Evolutionary conservation across 1,140 invertebrate species (phyloP).

Genomic region (Orius insidiosus): DNA sequence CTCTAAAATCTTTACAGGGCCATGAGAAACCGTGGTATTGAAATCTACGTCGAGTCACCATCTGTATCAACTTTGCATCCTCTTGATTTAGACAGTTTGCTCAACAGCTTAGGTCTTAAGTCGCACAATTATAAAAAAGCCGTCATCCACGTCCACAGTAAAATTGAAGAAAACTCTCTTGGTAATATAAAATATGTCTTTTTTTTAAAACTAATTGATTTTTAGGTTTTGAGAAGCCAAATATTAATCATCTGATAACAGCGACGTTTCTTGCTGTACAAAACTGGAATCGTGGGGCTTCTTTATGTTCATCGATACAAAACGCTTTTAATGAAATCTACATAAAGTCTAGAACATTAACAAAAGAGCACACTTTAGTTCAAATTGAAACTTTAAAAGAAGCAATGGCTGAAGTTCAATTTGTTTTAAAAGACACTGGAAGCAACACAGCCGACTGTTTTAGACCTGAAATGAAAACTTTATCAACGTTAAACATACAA

Average conservation of each 20-base stretch:
- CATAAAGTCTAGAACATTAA: conserved; percentile 36
- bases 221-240: conserved; percentile 33
- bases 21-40: conserved; percentile 93
- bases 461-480: conserved; percentile 18
- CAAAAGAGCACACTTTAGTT: conserved; percentile 21
- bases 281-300: conserved; percentile 39
- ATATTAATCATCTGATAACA: conserved; percentile 41
- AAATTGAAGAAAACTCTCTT: not conserved
- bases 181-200: no score
- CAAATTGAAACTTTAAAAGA: conserved; percentile 23
- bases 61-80: conserved; percentile 23
- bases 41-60: conserved; percentile 55
- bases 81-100: conserved; percentile 36
- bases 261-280: conserved; percentile 41
- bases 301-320: conserved; percentile 31
- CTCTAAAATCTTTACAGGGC: conserved; percentile 46
- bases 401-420: conserved; percentile 6
- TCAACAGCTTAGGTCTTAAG: conserved; percentile 32
- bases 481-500: conserved; percentile 21
- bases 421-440: not conserved
- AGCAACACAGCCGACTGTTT: conserved; percentile 9
- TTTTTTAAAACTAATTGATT: conserved; percentile 14
- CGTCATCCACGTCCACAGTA: conserved; percentile 31
- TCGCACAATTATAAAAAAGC: conserved; percentile 26
- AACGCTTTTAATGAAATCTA: conserved; percentile 49